Base-by-base conservation (phyloP, 2,113 vertebrate species). In the Tauraco erythrolophus region DNA sequence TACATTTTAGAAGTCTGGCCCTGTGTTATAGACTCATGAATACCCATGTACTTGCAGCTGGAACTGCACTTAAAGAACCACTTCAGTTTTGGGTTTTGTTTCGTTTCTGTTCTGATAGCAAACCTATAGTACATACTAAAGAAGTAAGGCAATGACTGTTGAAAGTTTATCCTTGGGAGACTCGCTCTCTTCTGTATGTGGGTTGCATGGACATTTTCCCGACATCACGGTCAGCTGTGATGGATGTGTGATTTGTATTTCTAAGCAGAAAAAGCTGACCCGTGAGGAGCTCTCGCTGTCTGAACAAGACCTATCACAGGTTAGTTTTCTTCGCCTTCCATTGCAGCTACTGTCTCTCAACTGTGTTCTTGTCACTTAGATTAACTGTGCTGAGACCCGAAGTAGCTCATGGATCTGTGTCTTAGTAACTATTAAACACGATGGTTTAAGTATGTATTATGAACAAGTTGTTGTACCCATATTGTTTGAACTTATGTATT, bases 141-240 rank as follows among this genome's bases (percentile, higher is more conserved):
- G 97, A 97, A 97, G 97, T 94, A 98, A 99, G 99, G 99, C 99
- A 95, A 94, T 98, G 99, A 99, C 99, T 99, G 99, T 99, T 99
- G 98, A 97, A 97, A 97, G 94, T 84, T 95, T 93, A 96, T 94
- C 94, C 88, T 93, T 87, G 79, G 88, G 89, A 94, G 96, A 93
- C 84, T 93, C 8, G 80, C 88, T 93, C 91, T 90, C 92, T 76
- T 65, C 97, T 92, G 92, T 98, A 98, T 97, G 95, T 98, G 96
- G 97, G 85, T 98, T 99, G 99, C 99, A 99, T 99, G 99, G 99
- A 98, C 98, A 95, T 98, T 98, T 98, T 98, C 95, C 96, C 90
- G 89, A 95, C 96, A 91, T 74, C 91, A 31, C 45, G 90, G 98
- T 96, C 97, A 96, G 98, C 97, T 96, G 96, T 87, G 97, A 83